Evolutionary conservation across 2,797 vertebrate genomes (phyloP), one percentile per base, ranked within the genome.

Genomic region (Bradypodion pumilum): DNA sequence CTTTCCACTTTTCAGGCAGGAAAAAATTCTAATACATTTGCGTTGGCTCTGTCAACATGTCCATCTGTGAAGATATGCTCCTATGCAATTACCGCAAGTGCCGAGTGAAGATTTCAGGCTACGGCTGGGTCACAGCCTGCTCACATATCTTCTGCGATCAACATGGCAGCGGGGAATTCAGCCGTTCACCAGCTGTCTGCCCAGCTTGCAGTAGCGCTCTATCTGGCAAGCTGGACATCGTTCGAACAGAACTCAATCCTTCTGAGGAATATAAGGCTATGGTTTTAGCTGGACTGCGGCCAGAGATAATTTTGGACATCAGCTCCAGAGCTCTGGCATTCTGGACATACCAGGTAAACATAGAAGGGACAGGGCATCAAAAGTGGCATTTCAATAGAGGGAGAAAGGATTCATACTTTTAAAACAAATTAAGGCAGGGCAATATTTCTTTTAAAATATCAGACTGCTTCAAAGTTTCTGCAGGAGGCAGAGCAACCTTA

Each of bases 191-290:
- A 0, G 96, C 96, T 68, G 90, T 96, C 90, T 98, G 97, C 87
- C 98, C 97, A 1, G 97, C 97, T 15, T 98, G 98, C 84, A 97
- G 95, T 74, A 97, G 97, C 27, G 95, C 97, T 0, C 96, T 98
- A 68, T 97, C 97, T 3, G 97, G 97, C 60, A 98, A 98, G 88
- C 87, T 98, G 86, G 97, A 98, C 94, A 97, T 98, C 7, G 94
- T 98, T n/a, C 96, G 97, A 80, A 97, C 96, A 1, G 97, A 98
- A 90, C 94, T 98, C 69, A 95, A 95, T 0, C 97, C 98, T 0
- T 97, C 97, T 0, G 97, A 98, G 85, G 97, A 98, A 80, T 98
- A 97, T 91, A 98, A 98, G 91, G 97, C 97, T 66, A 98, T 98
- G 97, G 97, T 97, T 72, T 87, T 98, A 92, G 95, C 97, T 4